These are phyloP conservation scores for Actinostola sp. DNA, from an alignment of 92 coral and sea anemone genomes.

Conservation along the genomic window DNA sequence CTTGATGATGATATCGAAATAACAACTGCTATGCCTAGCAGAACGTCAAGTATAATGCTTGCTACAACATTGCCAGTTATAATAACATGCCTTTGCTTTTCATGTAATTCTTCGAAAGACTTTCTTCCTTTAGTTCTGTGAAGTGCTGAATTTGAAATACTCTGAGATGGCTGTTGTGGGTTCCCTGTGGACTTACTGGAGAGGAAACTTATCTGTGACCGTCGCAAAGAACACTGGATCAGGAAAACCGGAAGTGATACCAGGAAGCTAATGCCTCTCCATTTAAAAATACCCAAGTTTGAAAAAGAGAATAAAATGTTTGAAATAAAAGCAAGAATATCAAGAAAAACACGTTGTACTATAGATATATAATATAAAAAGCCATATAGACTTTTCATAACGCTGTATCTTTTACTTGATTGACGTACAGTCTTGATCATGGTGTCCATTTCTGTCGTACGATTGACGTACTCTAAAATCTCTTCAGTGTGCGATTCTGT, in stretches of 20 bases:
- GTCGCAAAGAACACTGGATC: slow-evolving; percentile 17
- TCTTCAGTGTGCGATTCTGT: slow-evolving; percentile 20
- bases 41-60: slow-evolving; percentile 53
- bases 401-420: neutral
- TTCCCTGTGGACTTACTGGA: neutral
- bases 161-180: neutral
- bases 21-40: slow-evolving; percentile 68
- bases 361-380: neutral
- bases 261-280: slow-evolving; percentile 2
- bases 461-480: slow-evolving; percentile 7
- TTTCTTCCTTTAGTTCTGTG: neutral
- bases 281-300: slow-evolving; percentile 1
- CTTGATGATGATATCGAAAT: slow-evolving; percentile 45
- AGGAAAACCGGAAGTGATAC: slow-evolving; percentile 28
- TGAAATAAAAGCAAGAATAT: neutral
- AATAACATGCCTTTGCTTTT: slow-evolving; percentile 25
- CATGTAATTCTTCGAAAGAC: neutral
- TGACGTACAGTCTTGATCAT: neutral
- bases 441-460: neutral
- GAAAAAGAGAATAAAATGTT: slow-evolving; percentile 1
- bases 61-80: slow-evolving; percentile 24
- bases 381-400: neutral
- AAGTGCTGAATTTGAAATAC: neutral
- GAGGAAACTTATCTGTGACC: slow-evolving; percentile 8
- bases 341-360: neutral